phyloP scores from a whole-genome alignment of 2,888 invertebrate species.

The Orthosia incerta region DNA sequence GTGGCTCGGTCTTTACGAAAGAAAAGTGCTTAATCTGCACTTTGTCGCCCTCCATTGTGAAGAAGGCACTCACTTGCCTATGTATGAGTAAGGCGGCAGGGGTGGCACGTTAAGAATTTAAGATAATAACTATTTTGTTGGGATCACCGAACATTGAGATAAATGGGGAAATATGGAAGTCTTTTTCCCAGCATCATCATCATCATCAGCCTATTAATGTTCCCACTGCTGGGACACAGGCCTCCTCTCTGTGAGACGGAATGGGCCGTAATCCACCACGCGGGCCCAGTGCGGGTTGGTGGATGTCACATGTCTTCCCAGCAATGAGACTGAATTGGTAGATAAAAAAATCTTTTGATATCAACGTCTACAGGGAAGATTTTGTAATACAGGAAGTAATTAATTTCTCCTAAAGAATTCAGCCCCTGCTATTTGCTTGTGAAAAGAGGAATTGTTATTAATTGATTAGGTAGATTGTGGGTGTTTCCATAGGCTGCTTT shows the following conservation, averaged over 20 bases:
- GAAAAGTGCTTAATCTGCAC: slow-evolving; percentile 85
- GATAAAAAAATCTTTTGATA: neutral
- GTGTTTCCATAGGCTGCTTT: neutral
- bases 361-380: neutral
- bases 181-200: too few relatives aligned
- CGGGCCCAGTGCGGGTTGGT: too few relatives aligned
- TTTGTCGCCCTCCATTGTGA: slow-evolving; percentile 73
- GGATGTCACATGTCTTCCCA: too few relatives aligned
- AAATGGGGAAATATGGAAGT: neutral
- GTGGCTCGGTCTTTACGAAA: slow-evolving; percentile 62
- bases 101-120: slow-evolving; percentile 29
- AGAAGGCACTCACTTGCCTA: slow-evolving; percentile 62
- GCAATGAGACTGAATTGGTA: neutral
- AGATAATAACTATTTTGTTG: neutral
- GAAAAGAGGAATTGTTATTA: neutral
- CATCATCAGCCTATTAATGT: too few relatives aligned
- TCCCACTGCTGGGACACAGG: too few relatives aligned
- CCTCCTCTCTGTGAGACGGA: too few relatives aligned
- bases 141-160: neutral
- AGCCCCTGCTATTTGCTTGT: neutral
- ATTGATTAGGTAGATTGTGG: neutral
- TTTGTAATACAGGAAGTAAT: slow-evolving; percentile 5
- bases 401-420: neutral
- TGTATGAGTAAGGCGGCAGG: slow-evolving; percentile 61
- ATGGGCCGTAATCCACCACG: too few relatives aligned